Percentiles rank a stretch among this genome's conserved stretches.
Evolutionary conservation across 2,797 vertebrate genomes (phyloP).

Genomic region (Carduelis carduelis): DNA sequence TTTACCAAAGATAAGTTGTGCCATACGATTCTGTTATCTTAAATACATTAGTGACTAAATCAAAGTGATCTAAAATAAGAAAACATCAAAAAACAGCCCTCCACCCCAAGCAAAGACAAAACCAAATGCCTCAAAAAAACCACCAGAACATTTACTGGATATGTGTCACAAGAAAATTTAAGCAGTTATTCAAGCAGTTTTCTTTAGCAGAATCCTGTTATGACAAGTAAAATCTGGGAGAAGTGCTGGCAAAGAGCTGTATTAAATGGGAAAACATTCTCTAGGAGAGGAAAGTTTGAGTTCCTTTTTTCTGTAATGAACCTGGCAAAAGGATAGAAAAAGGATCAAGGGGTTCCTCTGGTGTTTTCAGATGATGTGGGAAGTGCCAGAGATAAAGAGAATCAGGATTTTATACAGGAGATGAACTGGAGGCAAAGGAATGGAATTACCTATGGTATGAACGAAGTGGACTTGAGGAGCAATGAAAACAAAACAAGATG

Average conservation of each 20-base stretch:
- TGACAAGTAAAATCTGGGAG: neutral
- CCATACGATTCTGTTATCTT: neutral
- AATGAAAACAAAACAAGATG: neutral
- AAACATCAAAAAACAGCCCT: accelerated
- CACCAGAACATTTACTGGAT: neutral
- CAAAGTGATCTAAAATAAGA: neutral
- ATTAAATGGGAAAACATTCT: neutral
- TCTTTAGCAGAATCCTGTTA: neutral
- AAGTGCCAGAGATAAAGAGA: neutral
- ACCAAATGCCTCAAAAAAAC: neutral
- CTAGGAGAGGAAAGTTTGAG: neutral
- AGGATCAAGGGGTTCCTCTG: neutral
- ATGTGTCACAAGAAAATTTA: neutral
- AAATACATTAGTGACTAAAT: neutral
- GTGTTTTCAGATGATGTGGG: neutral
- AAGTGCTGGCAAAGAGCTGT: neutral
- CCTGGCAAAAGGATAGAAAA: neutral
- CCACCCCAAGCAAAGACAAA: accelerated
- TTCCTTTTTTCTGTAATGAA: neutral
- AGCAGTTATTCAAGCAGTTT: neutral
- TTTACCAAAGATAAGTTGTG: neutral
- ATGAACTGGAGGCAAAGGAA: neutral
- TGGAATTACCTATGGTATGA: neutral
- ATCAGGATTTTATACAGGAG: neutral
- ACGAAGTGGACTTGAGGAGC: neutral